Evolutionary conservation across 2,113 vertebrate species (phyloP).

Genomic region (Pelecanus crispus): DNA sequence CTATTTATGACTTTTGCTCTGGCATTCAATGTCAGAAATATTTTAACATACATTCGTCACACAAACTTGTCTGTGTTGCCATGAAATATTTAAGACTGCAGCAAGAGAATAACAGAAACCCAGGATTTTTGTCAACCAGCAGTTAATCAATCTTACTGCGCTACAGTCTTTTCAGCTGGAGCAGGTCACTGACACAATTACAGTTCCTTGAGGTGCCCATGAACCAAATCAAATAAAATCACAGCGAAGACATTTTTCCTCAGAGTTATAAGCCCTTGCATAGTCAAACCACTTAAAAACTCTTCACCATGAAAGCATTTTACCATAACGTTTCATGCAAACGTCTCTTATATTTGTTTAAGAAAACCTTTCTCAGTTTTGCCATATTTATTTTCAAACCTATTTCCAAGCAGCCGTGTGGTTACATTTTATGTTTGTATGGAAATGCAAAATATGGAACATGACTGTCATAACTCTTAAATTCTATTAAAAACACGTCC

Average conservation of each 20-base stretch:
- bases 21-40: slow-evolving; percentile 51
- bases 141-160: slow-evolving; percentile 45
- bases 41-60: slow-evolving; percentile 51
- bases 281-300: not conserved
- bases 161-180: slow-evolving; percentile 54
- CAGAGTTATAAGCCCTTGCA: not conserved
- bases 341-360: not conserved
- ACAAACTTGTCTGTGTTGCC: slow-evolving; percentile 34
- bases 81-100: slow-evolving; percentile 57
- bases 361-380: slow-evolving; percentile 28
- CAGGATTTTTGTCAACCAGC: slow-evolving; percentile 20
- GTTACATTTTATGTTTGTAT: slow-evolving; percentile 30
- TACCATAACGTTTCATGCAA: not conserved
- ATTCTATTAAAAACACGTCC: slow-evolving; percentile 15
- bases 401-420: not conserved
- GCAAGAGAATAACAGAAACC: slow-evolving; percentile 53
- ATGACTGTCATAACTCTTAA: not conserved
- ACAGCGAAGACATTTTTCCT: slow-evolving; percentile 17
- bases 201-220: slow-evolving; percentile 42
- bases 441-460: slow-evolving; percentile 51
- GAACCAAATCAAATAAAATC: slow-evolving; percentile 58
- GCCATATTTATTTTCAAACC: not conserved
- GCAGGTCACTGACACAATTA: slow-evolving; percentile 54
- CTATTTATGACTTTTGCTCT: slow-evolving; percentile 61
- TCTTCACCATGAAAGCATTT: not conserved